Evolutionary conservation across 1,140 invertebrate species (phyloP).

Genomic region (Conus betulinus): DNA sequence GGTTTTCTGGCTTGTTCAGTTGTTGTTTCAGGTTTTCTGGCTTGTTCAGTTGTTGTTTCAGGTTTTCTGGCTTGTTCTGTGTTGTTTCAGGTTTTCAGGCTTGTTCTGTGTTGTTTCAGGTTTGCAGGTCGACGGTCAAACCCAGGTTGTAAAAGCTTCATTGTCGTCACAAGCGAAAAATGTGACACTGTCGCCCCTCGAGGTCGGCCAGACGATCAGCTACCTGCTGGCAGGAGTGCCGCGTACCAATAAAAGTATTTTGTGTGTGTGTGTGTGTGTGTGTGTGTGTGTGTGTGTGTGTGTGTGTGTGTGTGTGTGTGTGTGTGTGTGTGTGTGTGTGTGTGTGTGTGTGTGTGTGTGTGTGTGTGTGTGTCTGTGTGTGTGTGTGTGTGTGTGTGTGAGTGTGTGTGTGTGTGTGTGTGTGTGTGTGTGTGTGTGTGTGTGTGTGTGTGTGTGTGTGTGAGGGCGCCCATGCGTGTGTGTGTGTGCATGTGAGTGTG

Average conservation of each 20-base stretch:
- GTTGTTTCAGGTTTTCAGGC: too few species aligned
- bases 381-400: constrained; percentile 14
- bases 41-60: too few species aligned
- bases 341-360: constrained; percentile 5
- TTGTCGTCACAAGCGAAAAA: too few species aligned
- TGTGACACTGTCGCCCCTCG: background rate
- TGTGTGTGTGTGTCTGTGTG: constrained; percentile 15
- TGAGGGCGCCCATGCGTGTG: too few species aligned
- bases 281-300: constrained; percentile 9
- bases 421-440: background rate
- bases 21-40: too few species aligned
- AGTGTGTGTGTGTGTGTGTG: background rate
- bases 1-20: too few species aligned
- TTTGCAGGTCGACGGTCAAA: too few species aligned
- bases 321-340: background rate
- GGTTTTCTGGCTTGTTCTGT: too few species aligned
- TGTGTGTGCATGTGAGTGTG: background rate
- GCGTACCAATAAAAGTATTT: background rate
- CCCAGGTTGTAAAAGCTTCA: too few species aligned
- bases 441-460: background rate
- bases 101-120: too few species aligned
- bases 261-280: background rate
- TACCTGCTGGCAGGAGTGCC: background rate
- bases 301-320: constrained; percentile 4
- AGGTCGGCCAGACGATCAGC: background rate